A percentile compares a stretch with the other conserved stretches of the same genome.
Conservation (phyloP, 2,797 vertebrate genomes). For the Hephaestus fuliginosus region DNA sequence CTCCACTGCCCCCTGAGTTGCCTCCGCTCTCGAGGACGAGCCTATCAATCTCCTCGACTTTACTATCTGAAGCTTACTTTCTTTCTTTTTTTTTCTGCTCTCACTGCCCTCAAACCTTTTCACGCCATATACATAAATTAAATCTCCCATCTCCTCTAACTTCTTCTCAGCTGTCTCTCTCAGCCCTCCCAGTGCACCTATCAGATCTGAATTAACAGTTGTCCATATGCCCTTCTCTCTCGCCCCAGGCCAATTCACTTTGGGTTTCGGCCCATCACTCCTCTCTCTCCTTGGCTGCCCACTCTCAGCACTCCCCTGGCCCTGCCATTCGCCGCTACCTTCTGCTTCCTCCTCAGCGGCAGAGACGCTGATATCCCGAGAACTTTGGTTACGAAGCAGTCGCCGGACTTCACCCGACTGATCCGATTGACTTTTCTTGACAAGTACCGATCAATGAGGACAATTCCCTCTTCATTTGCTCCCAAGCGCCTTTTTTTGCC, state of each 20-base stretch:
- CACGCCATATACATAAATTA: background rate
- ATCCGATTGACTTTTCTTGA: constrained; percentile 17
- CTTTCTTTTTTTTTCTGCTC: background rate
- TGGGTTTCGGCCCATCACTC: constrained; percentile 14
- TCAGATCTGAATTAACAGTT: constrained; percentile 28
- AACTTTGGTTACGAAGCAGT: background rate
- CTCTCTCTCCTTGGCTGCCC: background rate
- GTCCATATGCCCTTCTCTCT: constrained; percentile 2
- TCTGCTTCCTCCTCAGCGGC: constrained; percentile 1
- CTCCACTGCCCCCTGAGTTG: background rate
- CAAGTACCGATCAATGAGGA: background rate
- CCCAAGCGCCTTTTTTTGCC: background rate
- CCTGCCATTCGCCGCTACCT: background rate
- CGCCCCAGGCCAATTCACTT: constrained; percentile 5
- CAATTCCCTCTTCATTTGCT: background rate
- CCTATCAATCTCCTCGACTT: constrained; percentile 11
- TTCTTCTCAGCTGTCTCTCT: constrained; percentile 1
- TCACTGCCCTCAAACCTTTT: background rate
- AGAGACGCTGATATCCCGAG: background rate
- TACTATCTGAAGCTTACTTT: background rate
- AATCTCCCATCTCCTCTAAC: background rate
- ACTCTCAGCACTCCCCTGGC: background rate
- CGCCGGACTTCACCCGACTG: background rate
- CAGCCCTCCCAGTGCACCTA: background rate
- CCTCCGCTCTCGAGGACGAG: background rate